These are phyloP conservation scores for Melieria crassipennis DNA, from an alignment of 2,888 invertebrate genomes.

Conservation along the genomic window DNA sequence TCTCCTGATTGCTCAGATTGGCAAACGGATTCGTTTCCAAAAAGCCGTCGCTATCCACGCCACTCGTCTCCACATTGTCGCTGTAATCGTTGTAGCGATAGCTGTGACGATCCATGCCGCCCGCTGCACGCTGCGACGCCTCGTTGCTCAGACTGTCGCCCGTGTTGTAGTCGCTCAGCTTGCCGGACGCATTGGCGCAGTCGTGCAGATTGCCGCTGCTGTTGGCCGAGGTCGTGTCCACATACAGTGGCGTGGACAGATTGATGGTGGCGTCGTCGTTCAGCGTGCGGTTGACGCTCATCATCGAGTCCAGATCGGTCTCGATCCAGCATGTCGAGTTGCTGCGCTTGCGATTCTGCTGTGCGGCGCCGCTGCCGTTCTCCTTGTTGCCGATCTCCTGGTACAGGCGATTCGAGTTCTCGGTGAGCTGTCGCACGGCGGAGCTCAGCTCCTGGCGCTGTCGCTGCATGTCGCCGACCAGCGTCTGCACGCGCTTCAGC, in stretches of 20 bases:
- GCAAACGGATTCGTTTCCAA: slow-evolving; percentile 64
- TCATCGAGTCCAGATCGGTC: slow-evolving; percentile 88
- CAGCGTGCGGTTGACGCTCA: slow-evolving; percentile 77
- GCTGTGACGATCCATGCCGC: slow-evolving; percentile 19
- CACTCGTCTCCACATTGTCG: slow-evolving; percentile 62
- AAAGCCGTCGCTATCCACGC: slow-evolving; percentile 64
- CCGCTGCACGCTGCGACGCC: slow-evolving; percentile 30
- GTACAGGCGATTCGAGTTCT: slow-evolving; percentile 78
- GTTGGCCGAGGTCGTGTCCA: slow-evolving; percentile 69
- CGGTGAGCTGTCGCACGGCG: slow-evolving; percentile 85
- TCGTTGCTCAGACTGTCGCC: slow-evolving; percentile 43
- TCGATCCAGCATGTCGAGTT: slow-evolving; percentile 82
- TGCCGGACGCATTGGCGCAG: slow-evolving; percentile 50
- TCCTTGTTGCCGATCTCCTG: slow-evolving; percentile 70
- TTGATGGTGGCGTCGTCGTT: slow-evolving; percentile 57
- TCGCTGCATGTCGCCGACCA: slow-evolving; percentile 86
- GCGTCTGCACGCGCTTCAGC: slow-evolving; percentile 81
- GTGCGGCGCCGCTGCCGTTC: slow-evolving; percentile 42
- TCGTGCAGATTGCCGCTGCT: slow-evolving; percentile 46
- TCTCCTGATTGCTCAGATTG: slow-evolving; percentile 79
- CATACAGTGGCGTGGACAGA: slow-evolving; percentile 73
- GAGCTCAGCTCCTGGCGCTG: slow-evolving; percentile 87
- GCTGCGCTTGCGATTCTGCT: slow-evolving; percentile 69
- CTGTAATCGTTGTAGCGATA: slow-evolving; percentile 61
- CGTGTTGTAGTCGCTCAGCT: slow-evolving; percentile 55